Percentiles rank a stretch among this genome's conserved stretches.
phyloP scores from a whole-genome alignment of 1,140 invertebrate genomes.

The Sminthurides bifidus region DNA sequence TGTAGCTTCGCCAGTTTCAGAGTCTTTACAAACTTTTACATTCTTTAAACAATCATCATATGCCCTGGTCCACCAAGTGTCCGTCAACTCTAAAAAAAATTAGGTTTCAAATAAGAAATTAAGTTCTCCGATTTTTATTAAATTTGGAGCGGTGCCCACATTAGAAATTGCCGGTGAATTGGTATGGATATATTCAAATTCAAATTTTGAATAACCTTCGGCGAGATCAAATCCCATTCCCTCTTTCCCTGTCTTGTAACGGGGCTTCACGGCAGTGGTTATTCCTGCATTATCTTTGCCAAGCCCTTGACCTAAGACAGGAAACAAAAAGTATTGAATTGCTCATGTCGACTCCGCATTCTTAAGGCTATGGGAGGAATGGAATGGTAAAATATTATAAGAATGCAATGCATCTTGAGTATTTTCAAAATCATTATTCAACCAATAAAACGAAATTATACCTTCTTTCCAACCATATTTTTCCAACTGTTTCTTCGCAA shows the following conservation, averaged over 20 bases:
- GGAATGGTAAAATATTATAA: neutral
- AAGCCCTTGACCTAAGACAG: conserved; percentile 20
- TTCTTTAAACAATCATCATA: conserved; percentile 22
- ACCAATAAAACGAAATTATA: conserved; percentile 5
- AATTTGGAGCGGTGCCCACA: too few species aligned
- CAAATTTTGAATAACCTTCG: conserved; percentile 8
- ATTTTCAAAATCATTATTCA: neutral
- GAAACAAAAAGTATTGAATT: neutral
- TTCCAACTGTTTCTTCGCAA: conserved; percentile 29
- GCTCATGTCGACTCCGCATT: too few species aligned
- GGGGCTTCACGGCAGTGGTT: conserved; percentile 21
- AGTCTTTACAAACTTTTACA: conserved; percentile 11
- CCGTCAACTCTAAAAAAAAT: conserved; percentile 17
- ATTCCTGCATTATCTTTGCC: conserved; percentile 29
- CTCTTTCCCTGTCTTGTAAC: conserved; percentile 25
- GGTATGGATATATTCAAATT: neutral
- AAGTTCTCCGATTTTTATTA: too few species aligned
- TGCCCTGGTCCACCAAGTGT: conserved; percentile 28
- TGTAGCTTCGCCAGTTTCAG: neutral
- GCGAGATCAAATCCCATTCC: conserved; percentile 30
- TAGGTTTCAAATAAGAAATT: too few species aligned
- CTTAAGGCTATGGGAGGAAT: too few species aligned
- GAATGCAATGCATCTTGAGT: neutral
- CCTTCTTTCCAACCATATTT: conserved; percentile 31
- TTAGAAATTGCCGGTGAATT: too few species aligned